These are phyloP conservation scores for Falco cherrug DNA, from an alignment of 2,797 vertebrate species.

Conservation along the genomic window DNA sequence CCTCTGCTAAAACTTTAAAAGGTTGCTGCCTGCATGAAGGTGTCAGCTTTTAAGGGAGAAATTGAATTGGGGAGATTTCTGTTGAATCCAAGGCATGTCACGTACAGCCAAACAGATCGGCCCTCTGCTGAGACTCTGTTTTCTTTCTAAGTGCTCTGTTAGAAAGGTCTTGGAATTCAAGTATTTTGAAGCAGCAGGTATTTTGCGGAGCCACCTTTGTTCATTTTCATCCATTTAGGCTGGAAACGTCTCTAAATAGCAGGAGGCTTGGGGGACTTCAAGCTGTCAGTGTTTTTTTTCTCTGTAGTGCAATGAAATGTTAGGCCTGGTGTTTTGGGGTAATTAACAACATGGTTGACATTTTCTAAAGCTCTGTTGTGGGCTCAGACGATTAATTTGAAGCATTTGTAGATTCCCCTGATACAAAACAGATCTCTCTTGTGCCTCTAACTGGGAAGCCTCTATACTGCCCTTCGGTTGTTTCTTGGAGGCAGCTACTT, in stretches of 20 bases:
- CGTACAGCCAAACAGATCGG: background rate
- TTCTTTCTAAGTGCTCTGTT: background rate
- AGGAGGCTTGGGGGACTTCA: background rate
- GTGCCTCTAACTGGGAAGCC: background rate
- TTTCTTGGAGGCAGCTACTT: background rate
- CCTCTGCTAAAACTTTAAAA: background rate
- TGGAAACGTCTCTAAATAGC: background rate
- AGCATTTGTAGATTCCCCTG: background rate
- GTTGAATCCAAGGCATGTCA: background rate
- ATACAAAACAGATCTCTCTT: background rate
- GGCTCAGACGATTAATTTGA: background rate
- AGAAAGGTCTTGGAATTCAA: background rate
- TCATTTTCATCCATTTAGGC: background rate
- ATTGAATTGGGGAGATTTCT: background rate
- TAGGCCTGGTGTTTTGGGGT: background rate
- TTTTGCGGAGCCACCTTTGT: background rate
- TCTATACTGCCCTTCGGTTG: background rate
- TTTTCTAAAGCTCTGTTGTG: background rate
- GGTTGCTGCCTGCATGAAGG: background rate
- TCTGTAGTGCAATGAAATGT: background rate
- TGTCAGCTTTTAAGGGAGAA: background rate
- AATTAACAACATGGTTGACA: background rate
- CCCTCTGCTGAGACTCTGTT: background rate
- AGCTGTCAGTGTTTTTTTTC: background rate
- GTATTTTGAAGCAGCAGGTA: background rate